A percentile compares a stretch with the other conserved stretches of the same genome.
Evolutionary conservation across 2,797 vertebrate species (phyloP).

Genomic region (Gallinago nigripennis): DNA sequence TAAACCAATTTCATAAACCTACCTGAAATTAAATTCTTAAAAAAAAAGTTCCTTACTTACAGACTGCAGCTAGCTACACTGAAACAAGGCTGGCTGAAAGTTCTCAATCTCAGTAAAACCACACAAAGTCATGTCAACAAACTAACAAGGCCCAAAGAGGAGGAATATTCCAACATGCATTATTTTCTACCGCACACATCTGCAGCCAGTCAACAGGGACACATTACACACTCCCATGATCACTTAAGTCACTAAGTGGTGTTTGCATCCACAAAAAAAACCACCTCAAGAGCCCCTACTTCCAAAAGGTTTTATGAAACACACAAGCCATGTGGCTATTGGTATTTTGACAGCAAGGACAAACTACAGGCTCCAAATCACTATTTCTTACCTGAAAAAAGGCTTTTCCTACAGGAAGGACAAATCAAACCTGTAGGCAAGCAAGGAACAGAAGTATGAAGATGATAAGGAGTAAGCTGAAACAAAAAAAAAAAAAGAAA

Average conservation of each 20-base stretch:
- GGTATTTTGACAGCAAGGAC: not conserved
- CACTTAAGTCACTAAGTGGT: not conserved
- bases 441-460: not conserved
- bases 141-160: not conserved
- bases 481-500: not conserved
- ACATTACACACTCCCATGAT: accelerated
- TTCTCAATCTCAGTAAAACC: not conserved
- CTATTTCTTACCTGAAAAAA: slow-evolving; percentile 4
- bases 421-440: not conserved
- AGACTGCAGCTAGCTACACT: too few relatives aligned
- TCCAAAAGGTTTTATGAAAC: not conserved
- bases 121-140: not conserved
- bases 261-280: not conserved
- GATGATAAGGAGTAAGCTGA: not conserved
- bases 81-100: not conserved
- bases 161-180: not conserved
- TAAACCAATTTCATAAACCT: not conserved
- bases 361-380: not conserved
- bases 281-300: not conserved
- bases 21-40: not conserved
- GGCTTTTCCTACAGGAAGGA: not conserved
- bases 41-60: not conserved
- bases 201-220: not conserved
- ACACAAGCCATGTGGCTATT: accelerated
- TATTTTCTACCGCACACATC: not conserved